Evolutionary conservation across 2,797 vertebrate genomes (phyloP), one percentile per base, ranked within the genome.

Genomic region (Falco biarmicus): DNA sequence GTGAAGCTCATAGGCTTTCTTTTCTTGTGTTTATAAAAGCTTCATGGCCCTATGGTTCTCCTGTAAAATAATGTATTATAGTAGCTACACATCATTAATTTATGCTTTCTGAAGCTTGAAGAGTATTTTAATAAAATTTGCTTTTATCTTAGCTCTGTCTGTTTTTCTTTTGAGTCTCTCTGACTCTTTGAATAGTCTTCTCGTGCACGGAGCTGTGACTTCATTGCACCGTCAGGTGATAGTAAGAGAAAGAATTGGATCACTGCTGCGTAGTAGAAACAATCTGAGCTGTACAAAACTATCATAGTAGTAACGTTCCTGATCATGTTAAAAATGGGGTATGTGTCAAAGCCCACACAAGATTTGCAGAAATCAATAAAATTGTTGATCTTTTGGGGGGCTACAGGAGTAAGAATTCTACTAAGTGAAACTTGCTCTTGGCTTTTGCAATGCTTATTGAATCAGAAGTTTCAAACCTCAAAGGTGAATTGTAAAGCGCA

Each of bases 41-140:
- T 97, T 95, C 69, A 74, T 76, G 96, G 84, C 95, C 91, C 82
- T 93, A 28, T 75, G 65, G 90, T 96, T 97, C 95, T 97, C 89
- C 95, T 98, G 98, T 98, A 98, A 98, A 98, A 98, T 98, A 98
- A 97, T 98, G 98, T 98, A 98, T 97, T 97, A 98, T 98, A 98
- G 96, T 97, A 98, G 96, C 83, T 96, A 84, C 94, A 89, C 94
- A 86, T 87, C 75, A 92, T 93, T 96, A 96, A 97, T 96, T 97
- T 97, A 97, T 98, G 96, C 96, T 93, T 97, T 98, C 97, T 98
- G 97, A 96, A 95, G 96, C 93, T 98, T 97, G 96, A 91, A 97
- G 97, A 97, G 93, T 97, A 95, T 97, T 96, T 97, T 98, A 97
- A 97, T 98, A 98, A 98, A 98, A 98, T 87, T 96, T 98, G 93